Conservation (phyloP, 2,797 vertebrate species). For the Anableps anableps region DNA sequence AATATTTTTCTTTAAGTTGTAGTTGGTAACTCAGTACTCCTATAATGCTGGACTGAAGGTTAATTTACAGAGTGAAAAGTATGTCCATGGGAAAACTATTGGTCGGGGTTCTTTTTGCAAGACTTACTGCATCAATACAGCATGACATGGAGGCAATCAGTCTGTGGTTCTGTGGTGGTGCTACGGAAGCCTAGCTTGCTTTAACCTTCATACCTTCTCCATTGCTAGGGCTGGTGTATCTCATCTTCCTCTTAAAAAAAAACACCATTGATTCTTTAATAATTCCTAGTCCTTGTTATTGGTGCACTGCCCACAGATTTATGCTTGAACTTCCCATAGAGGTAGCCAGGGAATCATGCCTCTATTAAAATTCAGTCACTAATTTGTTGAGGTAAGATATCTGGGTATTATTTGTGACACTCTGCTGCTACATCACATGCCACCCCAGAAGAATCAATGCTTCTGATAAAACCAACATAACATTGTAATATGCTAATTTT, state of each 20-base stretch:
- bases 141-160: no score
- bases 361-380: neutral
- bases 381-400: no score
- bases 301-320: neutral
- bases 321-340: neutral
- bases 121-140: no score
- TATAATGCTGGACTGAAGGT: neutral
- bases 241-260: neutral
- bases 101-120: no score
- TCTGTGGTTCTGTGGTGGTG: no score
- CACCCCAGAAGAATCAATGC: neutral
- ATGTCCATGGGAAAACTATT: no score
- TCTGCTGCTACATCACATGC: neutral
- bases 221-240: no score
- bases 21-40: neutral
- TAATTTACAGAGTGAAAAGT: no score
- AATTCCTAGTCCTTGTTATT: neutral
- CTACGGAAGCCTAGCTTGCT: no score
- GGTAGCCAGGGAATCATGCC: neutral
- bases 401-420: neutral
- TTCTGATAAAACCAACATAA: neutral
- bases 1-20: conserved; percentile 18
- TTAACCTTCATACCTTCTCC: no score
- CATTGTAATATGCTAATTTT: neutral
- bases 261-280: neutral